Evolutionary conservation across 2,888 invertebrate species (phyloP).

Genomic region (Notodonta dromedarius): DNA sequence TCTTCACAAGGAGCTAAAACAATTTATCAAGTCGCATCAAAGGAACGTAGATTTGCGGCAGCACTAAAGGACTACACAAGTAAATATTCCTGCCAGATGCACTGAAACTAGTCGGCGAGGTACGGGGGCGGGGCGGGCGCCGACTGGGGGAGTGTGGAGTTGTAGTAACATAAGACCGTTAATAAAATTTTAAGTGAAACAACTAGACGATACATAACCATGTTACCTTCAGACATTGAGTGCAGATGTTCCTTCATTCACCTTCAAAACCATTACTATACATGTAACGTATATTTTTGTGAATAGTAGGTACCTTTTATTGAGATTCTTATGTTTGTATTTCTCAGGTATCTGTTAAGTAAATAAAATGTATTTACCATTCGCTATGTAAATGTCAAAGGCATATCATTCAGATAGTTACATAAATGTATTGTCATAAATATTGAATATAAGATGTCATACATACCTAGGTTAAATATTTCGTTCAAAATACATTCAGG

Average conservation of each 20-base stretch:
- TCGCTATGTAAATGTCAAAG: background rate
- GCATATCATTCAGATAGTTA: background rate
- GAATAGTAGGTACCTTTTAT: too few species aligned
- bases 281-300: background rate
- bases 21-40: constrained; percentile 38
- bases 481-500: background rate
- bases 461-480: background rate
- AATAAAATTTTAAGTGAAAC: constrained; percentile 28
- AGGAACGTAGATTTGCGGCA: constrained; percentile 31
- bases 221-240: constrained; percentile 12
- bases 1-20: constrained; percentile 29
- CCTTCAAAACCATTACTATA: background rate
- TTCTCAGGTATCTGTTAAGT: constrained; percentile 7
- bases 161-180: constrained; percentile 20
- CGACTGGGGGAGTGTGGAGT: constrained; percentile 18
- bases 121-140: constrained; percentile 29
- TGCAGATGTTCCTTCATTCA: background rate
- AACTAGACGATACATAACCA: constrained; percentile 16
- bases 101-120: constrained; percentile 43
- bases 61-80: constrained; percentile 33
- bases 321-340: too few species aligned
- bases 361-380: constrained; percentile 12
- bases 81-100: constrained; percentile 53
- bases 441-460: background rate
- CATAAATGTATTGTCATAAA: too few species aligned